Percentiles rank a stretch among this genome's conserved stretches.
Conservation (phyloP, 1,140 invertebrate genomes). For the Solenopsis fugax region DNA sequence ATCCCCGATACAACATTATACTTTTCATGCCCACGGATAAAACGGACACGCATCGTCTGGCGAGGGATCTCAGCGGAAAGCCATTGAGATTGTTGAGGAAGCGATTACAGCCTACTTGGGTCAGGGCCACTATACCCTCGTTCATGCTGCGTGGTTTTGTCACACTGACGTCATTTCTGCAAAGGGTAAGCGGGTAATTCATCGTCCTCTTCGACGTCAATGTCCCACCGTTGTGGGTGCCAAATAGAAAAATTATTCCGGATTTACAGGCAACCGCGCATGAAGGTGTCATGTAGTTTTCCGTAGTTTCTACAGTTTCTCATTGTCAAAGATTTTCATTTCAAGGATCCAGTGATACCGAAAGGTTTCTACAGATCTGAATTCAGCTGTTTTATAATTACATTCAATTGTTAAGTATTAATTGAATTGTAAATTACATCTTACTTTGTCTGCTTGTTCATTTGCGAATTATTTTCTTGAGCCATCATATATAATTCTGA, state of each 20-base stretch:
- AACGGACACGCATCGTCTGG: slow-evolving; percentile 83
- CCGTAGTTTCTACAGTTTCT: background rate
- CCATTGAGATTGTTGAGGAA: slow-evolving; percentile 89
- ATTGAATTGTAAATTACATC: background rate
- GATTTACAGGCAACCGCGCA: background rate
- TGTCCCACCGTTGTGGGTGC: background rate
- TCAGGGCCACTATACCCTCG: slow-evolving; percentile 91
- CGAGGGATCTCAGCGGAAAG: slow-evolving; percentile 81
- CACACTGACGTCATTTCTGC: slow-evolving; percentile 91
- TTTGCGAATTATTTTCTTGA: background rate
- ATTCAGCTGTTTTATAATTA: too few relatives aligned
- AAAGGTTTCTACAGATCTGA: background rate
- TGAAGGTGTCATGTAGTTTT: background rate
- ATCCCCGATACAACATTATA: slow-evolving; percentile 87
- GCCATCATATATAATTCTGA: background rate
- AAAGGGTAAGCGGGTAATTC: slow-evolving; percentile 89
- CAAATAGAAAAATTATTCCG: background rate
- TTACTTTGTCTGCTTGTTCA: background rate
- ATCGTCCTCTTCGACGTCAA: background rate
- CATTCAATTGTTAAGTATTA: background rate
- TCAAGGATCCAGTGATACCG: background rate
- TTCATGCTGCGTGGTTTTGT: slow-evolving; percentile 93
- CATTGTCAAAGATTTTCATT: background rate
- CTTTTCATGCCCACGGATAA: slow-evolving; percentile 85
- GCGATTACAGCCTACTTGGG: slow-evolving; percentile 89